These are phyloP conservation scores for Drosophila pruinosa DNA, from an alignment of 1,140 invertebrate species.

Conservation along the genomic window DNA sequence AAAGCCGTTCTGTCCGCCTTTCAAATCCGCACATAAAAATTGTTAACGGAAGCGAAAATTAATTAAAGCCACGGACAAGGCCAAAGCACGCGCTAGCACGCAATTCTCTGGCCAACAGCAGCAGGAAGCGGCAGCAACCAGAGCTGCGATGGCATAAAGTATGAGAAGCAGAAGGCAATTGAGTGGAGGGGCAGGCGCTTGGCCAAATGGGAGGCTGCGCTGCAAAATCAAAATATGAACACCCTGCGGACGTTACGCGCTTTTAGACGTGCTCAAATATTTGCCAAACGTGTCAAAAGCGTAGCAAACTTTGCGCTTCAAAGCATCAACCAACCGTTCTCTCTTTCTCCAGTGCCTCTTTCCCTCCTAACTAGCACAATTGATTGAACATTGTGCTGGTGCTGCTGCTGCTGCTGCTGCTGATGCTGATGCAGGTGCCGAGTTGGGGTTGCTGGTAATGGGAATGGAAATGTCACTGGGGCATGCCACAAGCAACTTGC, in stretches of 20 bases:
- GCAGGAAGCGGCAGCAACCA: background rate
- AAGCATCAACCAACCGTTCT: conserved; percentile 24
- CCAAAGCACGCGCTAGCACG: conserved; percentile 74
- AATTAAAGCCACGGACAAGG: conserved; percentile 75
- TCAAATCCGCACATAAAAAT: conserved; percentile 72
- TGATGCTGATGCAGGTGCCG: background rate
- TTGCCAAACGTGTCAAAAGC: conserved; percentile 82
- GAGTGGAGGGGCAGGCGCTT: no score
- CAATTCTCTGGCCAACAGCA: conserved; percentile 22
- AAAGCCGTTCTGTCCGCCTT: conserved; percentile 22
- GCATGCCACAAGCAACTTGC: background rate
- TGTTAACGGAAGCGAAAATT: conserved; percentile 81
- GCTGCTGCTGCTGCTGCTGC: background rate
- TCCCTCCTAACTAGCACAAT: conserved; percentile 26
- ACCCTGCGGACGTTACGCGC: conserved; percentile 64
- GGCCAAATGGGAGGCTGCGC: conserved; percentile 36
- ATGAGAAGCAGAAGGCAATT: background rate
- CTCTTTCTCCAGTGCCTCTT: background rate
- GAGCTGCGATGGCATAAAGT: background rate
- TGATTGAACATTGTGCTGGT: conserved; percentile 57
- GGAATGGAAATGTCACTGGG: conserved; percentile 12
- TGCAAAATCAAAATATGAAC: conserved; percentile 62
- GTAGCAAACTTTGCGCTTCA: conserved; percentile 63
- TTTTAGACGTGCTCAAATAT: conserved; percentile 82
- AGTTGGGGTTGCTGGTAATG: no score